phyloP scores from a whole-genome alignment of 2,113 vertebrate species.

The Montifringilla adamsi region DNA sequence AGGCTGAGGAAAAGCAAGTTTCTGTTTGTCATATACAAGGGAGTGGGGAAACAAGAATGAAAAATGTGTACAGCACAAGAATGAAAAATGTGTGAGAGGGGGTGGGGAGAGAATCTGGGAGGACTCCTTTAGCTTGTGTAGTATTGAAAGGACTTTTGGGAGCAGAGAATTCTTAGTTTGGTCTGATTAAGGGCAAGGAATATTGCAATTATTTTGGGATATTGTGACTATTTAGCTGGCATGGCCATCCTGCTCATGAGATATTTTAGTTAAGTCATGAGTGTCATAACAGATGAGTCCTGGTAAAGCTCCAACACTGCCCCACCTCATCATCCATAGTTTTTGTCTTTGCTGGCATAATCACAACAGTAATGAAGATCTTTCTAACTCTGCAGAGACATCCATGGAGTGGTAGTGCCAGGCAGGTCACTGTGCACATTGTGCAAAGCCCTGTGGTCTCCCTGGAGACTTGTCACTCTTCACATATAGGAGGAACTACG shows the following conservation, averaged over 20 bases:
- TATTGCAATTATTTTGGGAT: not conserved
- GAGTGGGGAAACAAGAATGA: not conserved
- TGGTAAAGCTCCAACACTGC: not conserved
- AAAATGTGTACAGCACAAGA: not conserved
- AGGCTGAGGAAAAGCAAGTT: not conserved
- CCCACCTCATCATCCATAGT: not conserved
- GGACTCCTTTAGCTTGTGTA: not conserved
- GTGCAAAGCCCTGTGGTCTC: not conserved
- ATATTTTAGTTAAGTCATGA: not conserved
- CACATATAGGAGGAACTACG: accelerated
- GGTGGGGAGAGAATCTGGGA: not conserved
- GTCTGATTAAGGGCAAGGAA: not conserved
- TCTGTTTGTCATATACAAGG: not conserved
- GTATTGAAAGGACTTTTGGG: not conserved
- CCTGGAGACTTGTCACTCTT: not conserved
- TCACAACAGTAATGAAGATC: not conserved
- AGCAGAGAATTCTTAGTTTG: not conserved
- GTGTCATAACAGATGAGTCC: not conserved
- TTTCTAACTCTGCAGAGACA: not conserved
- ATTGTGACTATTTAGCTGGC: not conserved
- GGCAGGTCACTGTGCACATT: not conserved
- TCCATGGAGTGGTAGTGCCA: not conserved
- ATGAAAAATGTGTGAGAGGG: not conserved
- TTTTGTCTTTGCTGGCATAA: not conserved
- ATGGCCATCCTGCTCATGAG: not conserved